phyloP scores from a whole-genome alignment of 2,113 vertebrate species.

The Cavia aperea region DNA sequence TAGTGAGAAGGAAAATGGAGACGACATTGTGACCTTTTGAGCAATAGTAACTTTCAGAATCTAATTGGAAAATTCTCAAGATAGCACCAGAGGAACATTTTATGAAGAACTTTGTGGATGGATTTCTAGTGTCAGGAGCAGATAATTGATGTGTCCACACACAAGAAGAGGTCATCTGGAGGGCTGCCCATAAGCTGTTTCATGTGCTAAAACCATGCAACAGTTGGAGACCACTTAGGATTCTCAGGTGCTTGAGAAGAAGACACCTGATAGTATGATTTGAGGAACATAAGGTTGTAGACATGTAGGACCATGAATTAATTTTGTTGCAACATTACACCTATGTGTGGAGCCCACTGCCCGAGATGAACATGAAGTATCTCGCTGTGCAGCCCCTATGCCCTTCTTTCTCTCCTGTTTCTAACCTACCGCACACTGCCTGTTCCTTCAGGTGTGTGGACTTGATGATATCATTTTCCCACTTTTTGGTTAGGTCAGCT shows the following conservation, averaged over 20 bases:
- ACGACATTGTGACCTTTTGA: conserved; percentile 53
- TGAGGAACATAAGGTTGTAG: conserved; percentile 33
- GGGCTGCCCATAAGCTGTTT: conserved; percentile 30
- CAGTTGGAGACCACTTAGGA: neutral
- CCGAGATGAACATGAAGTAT: neutral
- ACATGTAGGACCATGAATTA: conserved; percentile 40
- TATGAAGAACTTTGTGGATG: conserved; percentile 54
- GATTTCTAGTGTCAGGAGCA: conserved; percentile 51
- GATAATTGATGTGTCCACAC: conserved; percentile 51
- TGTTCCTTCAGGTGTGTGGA: neutral
- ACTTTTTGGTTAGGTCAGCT: neutral
- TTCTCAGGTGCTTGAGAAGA: conserved; percentile 7
- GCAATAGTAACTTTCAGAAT: conserved; percentile 56
- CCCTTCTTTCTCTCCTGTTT: neutral
- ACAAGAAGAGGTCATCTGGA: conserved; percentile 44
- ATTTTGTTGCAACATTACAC: neutral
- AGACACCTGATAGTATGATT: neutral
- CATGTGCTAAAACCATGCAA: neutral
- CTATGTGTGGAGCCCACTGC: neutral
- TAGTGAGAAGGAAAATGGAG: conserved; percentile 34
- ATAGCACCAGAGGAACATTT: conserved; percentile 61
- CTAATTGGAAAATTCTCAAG: conserved; percentile 67
- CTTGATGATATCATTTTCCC: neutral
- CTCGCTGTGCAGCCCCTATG: neutral
- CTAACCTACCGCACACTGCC: neutral